These are phyloP conservation scores for Anas platyrhynchos DNA, from an alignment of 2,113 vertebrate genomes.

Conservation along the genomic window DNA sequence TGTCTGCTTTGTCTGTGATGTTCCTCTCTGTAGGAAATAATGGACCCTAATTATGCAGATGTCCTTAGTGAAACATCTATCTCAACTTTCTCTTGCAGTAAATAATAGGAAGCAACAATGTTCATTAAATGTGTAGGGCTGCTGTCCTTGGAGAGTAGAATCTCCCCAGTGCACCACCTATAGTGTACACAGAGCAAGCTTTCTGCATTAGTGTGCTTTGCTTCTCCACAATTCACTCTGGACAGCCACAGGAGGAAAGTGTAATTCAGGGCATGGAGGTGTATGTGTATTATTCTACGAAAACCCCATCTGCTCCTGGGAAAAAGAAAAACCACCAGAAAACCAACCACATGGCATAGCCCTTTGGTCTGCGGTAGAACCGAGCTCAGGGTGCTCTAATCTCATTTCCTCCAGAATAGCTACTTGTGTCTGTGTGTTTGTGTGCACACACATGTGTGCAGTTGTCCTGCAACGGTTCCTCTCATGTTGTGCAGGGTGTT, in stretches of 20 bases:
- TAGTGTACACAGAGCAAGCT: background rate
- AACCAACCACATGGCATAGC: background rate
- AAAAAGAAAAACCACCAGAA: background rate
- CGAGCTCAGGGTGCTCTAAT: background rate
- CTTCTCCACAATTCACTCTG: background rate
- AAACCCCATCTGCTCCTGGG: background rate
- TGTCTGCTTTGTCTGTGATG: slow-evolving; percentile 40
- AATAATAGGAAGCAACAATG: slow-evolving; percentile 32
- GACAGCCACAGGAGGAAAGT: background rate
- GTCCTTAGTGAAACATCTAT: slow-evolving; percentile 50
- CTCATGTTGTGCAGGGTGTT: background rate
- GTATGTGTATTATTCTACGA: background rate
- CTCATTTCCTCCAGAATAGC: background rate
- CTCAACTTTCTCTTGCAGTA: slow-evolving; percentile 49
- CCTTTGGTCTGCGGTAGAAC: background rate
- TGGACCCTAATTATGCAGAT: slow-evolving; percentile 66
- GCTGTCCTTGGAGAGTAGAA: slow-evolving; percentile 21
- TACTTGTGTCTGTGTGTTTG: fast-evolving
- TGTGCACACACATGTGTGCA: too few species aligned
- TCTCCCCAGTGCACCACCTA: background rate
- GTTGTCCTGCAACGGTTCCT: background rate
- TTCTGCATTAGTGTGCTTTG: background rate
- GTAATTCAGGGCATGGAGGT: background rate
- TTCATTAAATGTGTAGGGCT: slow-evolving; percentile 53
- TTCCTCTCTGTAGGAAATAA: slow-evolving; percentile 57